These are phyloP conservation scores for Ferrisia virgata DNA, from an alignment of 2,888 invertebrate genomes.

Conservation along the genomic window DNA sequence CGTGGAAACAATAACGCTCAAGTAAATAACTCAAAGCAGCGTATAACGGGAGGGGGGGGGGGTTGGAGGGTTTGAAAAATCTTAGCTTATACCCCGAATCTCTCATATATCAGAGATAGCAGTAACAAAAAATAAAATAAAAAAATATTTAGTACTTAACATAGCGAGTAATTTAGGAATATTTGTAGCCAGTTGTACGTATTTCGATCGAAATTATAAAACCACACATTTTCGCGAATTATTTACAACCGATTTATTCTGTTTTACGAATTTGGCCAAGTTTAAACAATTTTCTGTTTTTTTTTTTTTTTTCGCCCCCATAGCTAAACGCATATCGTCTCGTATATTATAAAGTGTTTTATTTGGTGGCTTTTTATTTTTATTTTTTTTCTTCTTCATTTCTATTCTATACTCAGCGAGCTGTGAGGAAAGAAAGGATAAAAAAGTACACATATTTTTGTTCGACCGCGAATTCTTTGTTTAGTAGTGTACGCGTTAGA, in stretches of 20 bases:
- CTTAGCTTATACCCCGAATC: background rate
- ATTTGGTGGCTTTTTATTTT: background rate
- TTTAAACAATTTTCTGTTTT: background rate
- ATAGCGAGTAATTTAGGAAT: conserved; percentile 3
- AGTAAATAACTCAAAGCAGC: background rate
- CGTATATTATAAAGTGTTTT: background rate
- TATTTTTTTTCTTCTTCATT: no score
- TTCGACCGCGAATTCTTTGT: conserved; percentile 3
- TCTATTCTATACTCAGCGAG: background rate
- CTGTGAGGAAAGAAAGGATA: background rate
- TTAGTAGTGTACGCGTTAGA: no score
- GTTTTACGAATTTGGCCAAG: conserved; percentile 13
- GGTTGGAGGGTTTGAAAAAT: background rate
- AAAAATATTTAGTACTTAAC: no score
- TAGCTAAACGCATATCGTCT: background rate
- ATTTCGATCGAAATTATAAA: conserved; percentile 14
- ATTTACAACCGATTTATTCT: conserved; percentile 17
- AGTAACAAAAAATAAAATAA: background rate
- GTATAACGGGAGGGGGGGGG: background rate
- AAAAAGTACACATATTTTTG: background rate
- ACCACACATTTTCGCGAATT: conserved; percentile 20
- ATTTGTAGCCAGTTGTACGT: background rate
- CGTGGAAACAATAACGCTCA: background rate
- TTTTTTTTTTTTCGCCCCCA: no score
- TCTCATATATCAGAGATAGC: background rate